Evolutionary conservation across 2,888 invertebrate genomes (phyloP).

Genomic region (Hartigia nigra): DNA sequence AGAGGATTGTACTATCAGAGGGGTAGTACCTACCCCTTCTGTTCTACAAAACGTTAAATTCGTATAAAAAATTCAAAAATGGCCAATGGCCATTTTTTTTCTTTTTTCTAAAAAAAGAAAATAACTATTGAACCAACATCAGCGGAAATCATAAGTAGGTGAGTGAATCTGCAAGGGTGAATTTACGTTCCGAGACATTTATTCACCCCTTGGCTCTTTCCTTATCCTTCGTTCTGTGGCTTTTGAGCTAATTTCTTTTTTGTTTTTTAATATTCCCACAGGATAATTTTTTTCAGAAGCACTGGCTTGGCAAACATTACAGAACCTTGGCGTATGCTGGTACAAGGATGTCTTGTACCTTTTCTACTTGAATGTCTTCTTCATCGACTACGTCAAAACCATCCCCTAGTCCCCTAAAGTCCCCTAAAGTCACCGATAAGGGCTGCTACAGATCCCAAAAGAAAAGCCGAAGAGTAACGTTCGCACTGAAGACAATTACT

Average conservation of each 20-base stretch:
- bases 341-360: not conserved
- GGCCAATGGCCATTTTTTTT: not conserved
- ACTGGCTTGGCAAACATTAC: not conserved
- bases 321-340: not conserved
- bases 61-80: not conserved
- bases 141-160: not conserved
- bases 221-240: not conserved
- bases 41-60: not conserved
- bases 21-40: not conserved
- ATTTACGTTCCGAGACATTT: not conserved
- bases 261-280: not conserved
- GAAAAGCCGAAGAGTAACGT: not conserved
- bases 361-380: not conserved
- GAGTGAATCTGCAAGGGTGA: not conserved
- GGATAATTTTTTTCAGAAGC: not conserved
- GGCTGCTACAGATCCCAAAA: not conserved
- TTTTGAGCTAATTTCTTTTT: not conserved
- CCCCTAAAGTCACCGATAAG: not conserved
- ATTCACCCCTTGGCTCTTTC: not conserved
- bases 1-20: not conserved
- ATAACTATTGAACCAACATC: not conserved
- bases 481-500: not conserved
- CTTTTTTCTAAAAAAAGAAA: not conserved
- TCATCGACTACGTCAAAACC: not conserved
- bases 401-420: not conserved